A percentile compares a stretch with the other conserved stretches of the same genome.
Evolutionary conservation across 2,113 vertebrate genomes (phyloP).

Genomic region (Chrysochloris asiatica): DNA sequence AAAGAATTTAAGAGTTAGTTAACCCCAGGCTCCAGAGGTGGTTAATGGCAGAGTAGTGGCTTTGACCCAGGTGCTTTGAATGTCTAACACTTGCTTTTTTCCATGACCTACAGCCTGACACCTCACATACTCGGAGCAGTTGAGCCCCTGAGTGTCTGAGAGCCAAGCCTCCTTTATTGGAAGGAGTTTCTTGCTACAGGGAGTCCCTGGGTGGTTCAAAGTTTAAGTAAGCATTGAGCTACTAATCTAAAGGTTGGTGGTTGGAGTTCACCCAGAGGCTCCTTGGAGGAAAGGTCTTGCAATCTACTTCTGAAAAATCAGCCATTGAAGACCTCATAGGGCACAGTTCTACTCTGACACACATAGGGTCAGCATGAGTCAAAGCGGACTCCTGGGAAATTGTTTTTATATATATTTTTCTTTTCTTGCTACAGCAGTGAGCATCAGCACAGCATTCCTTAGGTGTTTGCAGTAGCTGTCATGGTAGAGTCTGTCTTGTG

Average conservation of each 20-base stretch:
- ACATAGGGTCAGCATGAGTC: too few relatives aligned
- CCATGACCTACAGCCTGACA: background rate
- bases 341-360: too few relatives aligned
- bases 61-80: background rate
- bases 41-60: background rate
- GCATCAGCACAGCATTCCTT: too few relatives aligned
- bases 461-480: too few relatives aligned
- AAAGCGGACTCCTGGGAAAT: too few relatives aligned
- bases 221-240: background rate
- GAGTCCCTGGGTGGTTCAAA: background rate
- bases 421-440: too few relatives aligned
- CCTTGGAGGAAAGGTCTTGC: too few relatives aligned
- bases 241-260: too few relatives aligned
- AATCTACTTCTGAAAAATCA: too few relatives aligned
- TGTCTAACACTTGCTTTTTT: background rate
- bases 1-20: background rate
- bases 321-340: too few relatives aligned
- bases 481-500: accelerated
- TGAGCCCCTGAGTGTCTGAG: background rate
- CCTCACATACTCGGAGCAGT: background rate
- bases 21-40: background rate
- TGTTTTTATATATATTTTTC: too few relatives aligned
- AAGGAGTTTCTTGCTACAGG: background rate
- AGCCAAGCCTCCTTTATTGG: background rate
- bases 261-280: too few relatives aligned